Conservation (phyloP, 2,113 vertebrate genomes). For the Cervus canadensis region DNA sequence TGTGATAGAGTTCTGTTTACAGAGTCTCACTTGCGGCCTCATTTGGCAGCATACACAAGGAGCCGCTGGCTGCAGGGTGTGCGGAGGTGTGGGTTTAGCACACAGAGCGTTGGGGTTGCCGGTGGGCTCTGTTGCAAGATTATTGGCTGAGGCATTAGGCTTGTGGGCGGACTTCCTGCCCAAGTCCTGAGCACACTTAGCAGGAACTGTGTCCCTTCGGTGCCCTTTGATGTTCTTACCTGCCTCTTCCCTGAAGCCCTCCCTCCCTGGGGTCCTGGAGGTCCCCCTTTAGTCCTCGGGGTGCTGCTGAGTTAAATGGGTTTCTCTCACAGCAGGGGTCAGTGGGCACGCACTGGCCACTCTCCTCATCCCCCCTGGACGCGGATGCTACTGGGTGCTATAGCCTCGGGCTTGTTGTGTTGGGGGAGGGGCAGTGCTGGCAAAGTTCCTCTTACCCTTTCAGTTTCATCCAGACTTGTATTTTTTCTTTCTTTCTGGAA, state of each 20-base stretch:
- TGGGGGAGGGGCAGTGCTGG: neutral
- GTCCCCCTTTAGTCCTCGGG: neutral
- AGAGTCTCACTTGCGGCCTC: neutral
- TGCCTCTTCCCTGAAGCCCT: neutral
- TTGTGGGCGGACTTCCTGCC: neutral
- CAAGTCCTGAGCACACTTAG: neutral
- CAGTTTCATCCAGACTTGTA: neutral
- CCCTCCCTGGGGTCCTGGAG: neutral
- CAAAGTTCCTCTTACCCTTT: neutral
- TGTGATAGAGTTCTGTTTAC: neutral
- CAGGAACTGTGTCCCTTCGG: neutral
- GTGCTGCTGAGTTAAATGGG: neutral
- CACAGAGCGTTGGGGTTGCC: neutral
- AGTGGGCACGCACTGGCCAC: neutral
- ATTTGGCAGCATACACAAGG: neutral
- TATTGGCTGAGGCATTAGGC: neutral
- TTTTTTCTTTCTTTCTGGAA: neutral
- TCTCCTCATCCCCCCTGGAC: neutral
- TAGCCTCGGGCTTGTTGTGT: neutral
- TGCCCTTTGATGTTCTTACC: neutral
- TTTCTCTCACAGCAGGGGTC: neutral
- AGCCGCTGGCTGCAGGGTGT: neutral
- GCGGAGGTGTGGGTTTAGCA: neutral
- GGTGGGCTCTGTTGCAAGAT: neutral
- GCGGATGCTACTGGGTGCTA: neutral